Conservation (phyloP, 2,888 invertebrate genomes). For the Bimastos eiseni region DNA sequence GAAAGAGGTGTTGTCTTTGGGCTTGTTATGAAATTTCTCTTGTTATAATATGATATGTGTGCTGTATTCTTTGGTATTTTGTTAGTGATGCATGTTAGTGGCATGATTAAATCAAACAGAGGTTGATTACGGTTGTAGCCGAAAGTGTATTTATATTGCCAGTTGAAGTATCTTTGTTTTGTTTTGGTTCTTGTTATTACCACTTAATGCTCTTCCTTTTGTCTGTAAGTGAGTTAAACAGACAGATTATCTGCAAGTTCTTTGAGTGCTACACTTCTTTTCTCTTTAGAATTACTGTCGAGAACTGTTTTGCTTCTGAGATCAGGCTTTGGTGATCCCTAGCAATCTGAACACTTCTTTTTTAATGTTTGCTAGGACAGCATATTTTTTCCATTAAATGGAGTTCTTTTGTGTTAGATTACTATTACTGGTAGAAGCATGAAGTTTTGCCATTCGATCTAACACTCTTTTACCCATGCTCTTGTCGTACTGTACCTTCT, state of each 20-base stretch:
- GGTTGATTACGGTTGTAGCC: neutral
- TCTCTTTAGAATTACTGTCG: neutral
- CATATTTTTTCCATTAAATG: neutral
- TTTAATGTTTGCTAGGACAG: neutral
- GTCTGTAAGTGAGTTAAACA: neutral
- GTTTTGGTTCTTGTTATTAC: neutral
- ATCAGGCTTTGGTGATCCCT: too few relatives aligned
- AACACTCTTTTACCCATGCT: neutral
- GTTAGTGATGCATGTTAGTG: slow-evolving; percentile 6
- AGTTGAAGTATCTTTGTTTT: neutral
- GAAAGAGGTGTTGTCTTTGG: neutral
- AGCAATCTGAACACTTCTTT: too few relatives aligned
- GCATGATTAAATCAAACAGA: slow-evolving; percentile 9
- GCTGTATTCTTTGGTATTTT: neutral
- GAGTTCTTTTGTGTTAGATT: neutral
- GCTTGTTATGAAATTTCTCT: neutral
- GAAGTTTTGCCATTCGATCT: neutral
- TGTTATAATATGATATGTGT: neutral
- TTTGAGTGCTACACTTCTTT: neutral
- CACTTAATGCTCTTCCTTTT: neutral
- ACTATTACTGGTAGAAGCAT: neutral
- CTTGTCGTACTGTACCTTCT: neutral
- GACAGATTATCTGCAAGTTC: neutral
- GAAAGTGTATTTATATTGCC: neutral
- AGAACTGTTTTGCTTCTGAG: neutral